A percentile compares a stretch with the other conserved stretches of the same genome.
Evolutionary conservation across 1,140 invertebrate genomes (phyloP).

Genomic region (Leptopilina clavipes): DNA sequence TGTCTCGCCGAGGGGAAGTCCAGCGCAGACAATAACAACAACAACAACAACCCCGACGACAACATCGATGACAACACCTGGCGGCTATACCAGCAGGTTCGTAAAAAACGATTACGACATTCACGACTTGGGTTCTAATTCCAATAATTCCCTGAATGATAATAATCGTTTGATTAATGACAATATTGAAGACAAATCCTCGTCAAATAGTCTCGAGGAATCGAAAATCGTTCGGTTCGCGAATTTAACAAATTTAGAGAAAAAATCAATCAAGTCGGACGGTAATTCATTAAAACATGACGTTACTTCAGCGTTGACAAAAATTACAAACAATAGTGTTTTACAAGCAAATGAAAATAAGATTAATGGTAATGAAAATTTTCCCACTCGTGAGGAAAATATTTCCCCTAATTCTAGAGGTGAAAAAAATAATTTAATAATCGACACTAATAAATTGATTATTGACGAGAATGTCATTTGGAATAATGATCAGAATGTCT

Average conservation of each 20-base stretch:
- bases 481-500: conserved; percentile 34
- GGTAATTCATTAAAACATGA: conserved; percentile 17
- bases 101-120: conserved; percentile 70
- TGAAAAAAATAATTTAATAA: conserved; percentile 3
- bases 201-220: conserved; percentile 48
- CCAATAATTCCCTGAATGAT: conserved; percentile 70
- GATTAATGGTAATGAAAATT: conserved; percentile 52
- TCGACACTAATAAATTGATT: background rate
- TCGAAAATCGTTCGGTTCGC: conserved; percentile 44
- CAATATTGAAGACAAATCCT: conserved; percentile 42
- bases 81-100: conserved; percentile 75
- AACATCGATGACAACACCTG: conserved; percentile 59
- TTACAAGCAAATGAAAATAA: conserved; percentile 47
- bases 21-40: conserved; percentile 67
- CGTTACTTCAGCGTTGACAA: background rate
- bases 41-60: conserved; percentile 53
- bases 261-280: background rate
- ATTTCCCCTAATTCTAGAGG: conserved; percentile 29
- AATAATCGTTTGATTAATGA: conserved; percentile 68
- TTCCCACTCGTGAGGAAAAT: conserved; percentile 41
- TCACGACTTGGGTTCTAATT: conserved; percentile 70
- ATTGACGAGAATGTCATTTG: conserved; percentile 15
- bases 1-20: conserved; percentile 71
- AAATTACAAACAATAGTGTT: conserved; percentile 40
- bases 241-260: conserved; percentile 45